Base-by-base conservation (phyloP, 2,888 invertebrate genomes). In the Nycteola revayana region DNA sequence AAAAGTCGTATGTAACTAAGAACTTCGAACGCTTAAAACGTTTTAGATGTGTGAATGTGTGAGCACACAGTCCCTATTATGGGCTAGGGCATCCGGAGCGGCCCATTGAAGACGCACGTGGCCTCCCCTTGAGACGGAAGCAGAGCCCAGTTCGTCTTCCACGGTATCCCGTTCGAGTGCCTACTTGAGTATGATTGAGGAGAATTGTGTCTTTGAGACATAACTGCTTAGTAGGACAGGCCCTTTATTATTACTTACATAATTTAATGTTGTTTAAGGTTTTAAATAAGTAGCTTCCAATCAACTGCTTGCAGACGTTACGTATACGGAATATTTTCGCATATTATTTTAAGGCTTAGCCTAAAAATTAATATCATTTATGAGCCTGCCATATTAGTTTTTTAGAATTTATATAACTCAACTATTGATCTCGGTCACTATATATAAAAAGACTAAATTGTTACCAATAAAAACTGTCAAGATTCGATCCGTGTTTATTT, bases 41-140 rank as follows among this genome's bases (percentile, higher is more conserved):
- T 57, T 56, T 38, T 36, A 26, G 32, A 42, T 32, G 56, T 47
- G 43, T 36, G 46, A 57, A 59, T 63, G 56, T 57, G 49, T 57
- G 49, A 59, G 60, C 56, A 55, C 55, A 49, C 50, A 52, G 46
- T 51, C 46, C 46, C 58, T 59, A 75, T 81, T 81, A 78, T 78
- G 62, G 58, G 56, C 47, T 53, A 48, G 47, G 57, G 73, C 75
- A 82, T 83, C 84, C 83, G 84, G 81, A 75, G 76, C 46, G 66
- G 48, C 54, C 73, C 62, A 81, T 87, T 86, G 69, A 86, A 62
- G 55, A 62, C 76, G 67, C 86, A 87, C 86, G 85, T 86, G 86
- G 69, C 70, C 46, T 49, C 49, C 51, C 66, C 72, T 66, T 73
- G 71, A 76, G 72, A 73, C 78, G 82, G 82, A 80, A 75, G 77